A percentile compares a stretch with the other conserved stretches of the same genome.
Evolutionary conservation across 2,113 vertebrate species (phyloP).

Genomic region (Casuarius casuarius): DNA sequence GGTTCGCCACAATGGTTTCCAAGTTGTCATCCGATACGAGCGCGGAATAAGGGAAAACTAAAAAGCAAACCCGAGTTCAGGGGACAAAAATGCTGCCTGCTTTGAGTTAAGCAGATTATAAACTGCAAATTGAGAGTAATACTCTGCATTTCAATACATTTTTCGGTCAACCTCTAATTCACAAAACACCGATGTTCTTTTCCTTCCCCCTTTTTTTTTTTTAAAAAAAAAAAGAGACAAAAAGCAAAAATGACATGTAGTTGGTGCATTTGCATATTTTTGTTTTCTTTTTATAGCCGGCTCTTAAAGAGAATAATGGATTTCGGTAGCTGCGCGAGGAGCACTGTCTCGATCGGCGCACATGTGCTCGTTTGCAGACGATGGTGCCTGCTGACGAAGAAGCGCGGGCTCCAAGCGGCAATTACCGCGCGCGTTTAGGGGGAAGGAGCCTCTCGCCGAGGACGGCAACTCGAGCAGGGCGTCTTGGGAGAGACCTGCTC

Average conservation of each 20-base stretch:
- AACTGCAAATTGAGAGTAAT: conserved; percentile 56
- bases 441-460: conserved; percentile 41
- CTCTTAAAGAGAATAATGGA: conserved; percentile 63
- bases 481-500: conserved; percentile 41
- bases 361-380: conserved; percentile 65
- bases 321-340: conserved; percentile 59
- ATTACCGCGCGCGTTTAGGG: conserved; percentile 50
- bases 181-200: conserved; percentile 35
- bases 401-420: conserved; percentile 41
- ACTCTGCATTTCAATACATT: conserved; percentile 62
- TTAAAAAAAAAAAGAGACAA: neutral
- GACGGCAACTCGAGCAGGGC: conserved; percentile 12
- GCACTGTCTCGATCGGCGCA: conserved; percentile 64
- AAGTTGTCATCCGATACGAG: conserved; percentile 75
- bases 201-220: neutral
- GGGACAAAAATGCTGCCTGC: conserved; percentile 49
- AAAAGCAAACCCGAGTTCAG: conserved; percentile 67
- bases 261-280: conserved; percentile 59
- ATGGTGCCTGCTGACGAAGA: conserved; percentile 61
- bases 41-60: conserved; percentile 58
- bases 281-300: conserved; percentile 52
- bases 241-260: neutral
- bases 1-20: conserved; percentile 77
- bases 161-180: conserved; percentile 68
- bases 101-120: conserved; percentile 68